These are phyloP conservation scores for Tarsius wallacei DNA, from an alignment of 2,797 vertebrate genomes.

Conservation along the genomic window DNA sequence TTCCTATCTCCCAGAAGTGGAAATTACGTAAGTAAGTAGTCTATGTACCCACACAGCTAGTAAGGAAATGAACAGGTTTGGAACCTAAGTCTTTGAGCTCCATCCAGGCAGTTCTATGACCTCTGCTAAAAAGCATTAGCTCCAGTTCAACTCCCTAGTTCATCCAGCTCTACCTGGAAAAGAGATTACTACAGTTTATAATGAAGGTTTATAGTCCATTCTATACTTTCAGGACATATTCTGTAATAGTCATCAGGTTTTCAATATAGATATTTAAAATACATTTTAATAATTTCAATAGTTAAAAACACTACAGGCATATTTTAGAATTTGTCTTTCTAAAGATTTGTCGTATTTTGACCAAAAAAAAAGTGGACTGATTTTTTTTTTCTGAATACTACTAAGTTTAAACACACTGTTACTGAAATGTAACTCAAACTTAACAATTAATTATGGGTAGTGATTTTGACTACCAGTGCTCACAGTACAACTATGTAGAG, in stretches of 20 bases:
- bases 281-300: not conserved
- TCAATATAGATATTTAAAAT: not conserved
- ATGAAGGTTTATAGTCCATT: not conserved
- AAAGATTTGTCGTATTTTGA: not conserved
- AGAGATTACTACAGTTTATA: constrained; percentile 59
- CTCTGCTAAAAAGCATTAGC: not conserved
- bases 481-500: not conserved
- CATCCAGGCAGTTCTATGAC: not conserved
- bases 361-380: not conserved
- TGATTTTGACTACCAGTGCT: not conserved
- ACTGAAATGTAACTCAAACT: not conserved
- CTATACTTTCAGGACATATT: not conserved
- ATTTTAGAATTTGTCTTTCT: not conserved
- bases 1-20: not conserved
- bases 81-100: not conserved
- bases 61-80: not conserved
- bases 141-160: not conserved
- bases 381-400: not conserved
- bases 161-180: not conserved
- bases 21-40: not conserved
- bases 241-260: not conserved
- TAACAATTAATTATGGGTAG: not conserved
- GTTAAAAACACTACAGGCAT: not conserved
- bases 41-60: not conserved
- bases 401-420: not conserved